These are phyloP conservation scores for Altica lythri DNA, from an alignment of 2,888 invertebrate genomes.

Conservation along the genomic window DNA sequence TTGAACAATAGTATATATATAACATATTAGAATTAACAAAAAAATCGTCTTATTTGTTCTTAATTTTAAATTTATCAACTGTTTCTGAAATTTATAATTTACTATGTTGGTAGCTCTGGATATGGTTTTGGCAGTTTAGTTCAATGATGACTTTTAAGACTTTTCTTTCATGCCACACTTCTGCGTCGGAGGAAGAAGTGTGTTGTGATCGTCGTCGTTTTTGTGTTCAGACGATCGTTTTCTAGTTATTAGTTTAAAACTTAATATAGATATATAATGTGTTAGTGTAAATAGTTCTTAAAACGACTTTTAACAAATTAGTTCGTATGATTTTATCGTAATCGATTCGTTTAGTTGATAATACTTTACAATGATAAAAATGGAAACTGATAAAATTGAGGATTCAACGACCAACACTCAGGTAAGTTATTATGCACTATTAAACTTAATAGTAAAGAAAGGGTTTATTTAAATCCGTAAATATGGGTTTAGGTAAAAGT, in stretches of 20 bases:
- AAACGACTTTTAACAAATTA: slow-evolving; percentile 27
- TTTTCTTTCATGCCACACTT: slow-evolving; percentile 37
- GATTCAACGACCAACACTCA: slow-evolving; percentile 70
- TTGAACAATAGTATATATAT: too few species aligned
- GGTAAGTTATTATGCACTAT: slow-evolving; percentile 54
- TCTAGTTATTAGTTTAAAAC: slow-evolving; percentile 24
- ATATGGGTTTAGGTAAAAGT: neutral
- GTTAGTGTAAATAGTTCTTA: slow-evolving; percentile 31
- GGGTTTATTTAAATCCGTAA: neutral
- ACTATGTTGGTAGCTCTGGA: slow-evolving; percentile 23
- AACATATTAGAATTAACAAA: too few species aligned
- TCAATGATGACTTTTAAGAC: slow-evolving; percentile 34
- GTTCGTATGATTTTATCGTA: slow-evolving; percentile 32
- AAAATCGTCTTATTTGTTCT: too few species aligned
- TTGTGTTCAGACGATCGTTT: slow-evolving; percentile 27
- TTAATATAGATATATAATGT: slow-evolving; percentile 30
- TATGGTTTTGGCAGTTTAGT: slow-evolving; percentile 35
- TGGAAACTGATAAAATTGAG: slow-evolving; percentile 92
- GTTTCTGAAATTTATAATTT: too few species aligned
- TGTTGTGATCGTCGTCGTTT: slow-evolving; percentile 33
- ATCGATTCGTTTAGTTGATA: slow-evolving; percentile 36
- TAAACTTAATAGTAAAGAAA: neutral
- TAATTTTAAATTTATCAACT: too few species aligned
- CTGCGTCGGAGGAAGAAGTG: slow-evolving; percentile 30
- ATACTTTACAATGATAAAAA: slow-evolving; percentile 69